Percentiles rank a stretch among this genome's conserved stretches.
Conservation (phyloP, 2,113 vertebrate genomes). For the Calidris pygmaea region DNA sequence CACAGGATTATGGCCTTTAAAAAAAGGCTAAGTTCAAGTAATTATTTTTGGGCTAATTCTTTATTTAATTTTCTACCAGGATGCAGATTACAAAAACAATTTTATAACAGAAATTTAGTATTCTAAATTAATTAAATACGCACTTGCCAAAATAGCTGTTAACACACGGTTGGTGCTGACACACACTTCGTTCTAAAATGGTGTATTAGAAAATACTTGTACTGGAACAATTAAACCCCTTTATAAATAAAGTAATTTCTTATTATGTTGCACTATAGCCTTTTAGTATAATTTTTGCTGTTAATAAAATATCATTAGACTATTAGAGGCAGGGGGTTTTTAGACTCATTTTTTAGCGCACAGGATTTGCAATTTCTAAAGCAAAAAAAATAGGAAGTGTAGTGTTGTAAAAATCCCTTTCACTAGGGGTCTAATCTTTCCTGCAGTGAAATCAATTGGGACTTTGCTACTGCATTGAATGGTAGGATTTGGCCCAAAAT, state of each 20-base stretch:
- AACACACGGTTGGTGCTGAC: neutral
- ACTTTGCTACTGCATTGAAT: neutral
- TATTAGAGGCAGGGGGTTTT: neutral
- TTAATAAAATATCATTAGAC: neutral
- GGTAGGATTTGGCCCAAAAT: neutral
- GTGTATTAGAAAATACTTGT: neutral
- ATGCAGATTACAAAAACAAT: conserved; percentile 4
- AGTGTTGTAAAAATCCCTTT: conserved; percentile 34
- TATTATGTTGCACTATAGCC: neutral
- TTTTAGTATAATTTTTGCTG: neutral
- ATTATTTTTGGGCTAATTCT: conserved; percentile 2
- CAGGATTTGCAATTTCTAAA: neutral
- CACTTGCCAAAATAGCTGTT: conserved; percentile 3
- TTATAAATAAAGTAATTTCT: neutral
- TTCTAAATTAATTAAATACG: conserved; percentile 31
- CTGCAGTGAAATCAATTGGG: neutral
- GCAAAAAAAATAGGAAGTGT: neutral
- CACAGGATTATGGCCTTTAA: neutral
- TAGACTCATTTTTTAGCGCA: conserved; percentile 7
- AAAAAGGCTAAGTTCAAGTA: conserved; percentile 12
- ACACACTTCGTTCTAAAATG: conserved; percentile 17
- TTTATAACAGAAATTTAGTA: neutral
- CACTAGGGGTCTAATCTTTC: neutral
- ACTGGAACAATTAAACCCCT: neutral
- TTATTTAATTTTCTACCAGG: conserved; percentile 24